These are phyloP conservation scores for Plodia interpunctella DNA, from an alignment of 1,140 invertebrate species.

Conservation along the genomic window DNA sequence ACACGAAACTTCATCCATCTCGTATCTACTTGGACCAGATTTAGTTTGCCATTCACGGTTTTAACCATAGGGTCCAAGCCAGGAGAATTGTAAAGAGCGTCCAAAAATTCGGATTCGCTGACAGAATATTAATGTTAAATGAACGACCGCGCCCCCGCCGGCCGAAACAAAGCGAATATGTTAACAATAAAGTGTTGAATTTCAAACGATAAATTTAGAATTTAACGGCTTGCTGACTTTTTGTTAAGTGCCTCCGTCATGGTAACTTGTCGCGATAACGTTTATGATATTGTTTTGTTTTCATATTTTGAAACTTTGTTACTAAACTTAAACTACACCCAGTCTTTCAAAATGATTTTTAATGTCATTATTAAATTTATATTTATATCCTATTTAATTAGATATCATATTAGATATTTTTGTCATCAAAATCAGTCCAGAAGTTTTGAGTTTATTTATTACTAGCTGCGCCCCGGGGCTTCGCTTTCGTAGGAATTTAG, in stretches of 20 bases:
- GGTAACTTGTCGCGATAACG: conserved; percentile 11
- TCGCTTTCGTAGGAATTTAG: too few species aligned
- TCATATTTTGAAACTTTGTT: background rate
- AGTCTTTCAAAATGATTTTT: background rate
- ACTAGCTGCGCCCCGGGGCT: too few species aligned
- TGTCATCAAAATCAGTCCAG: too few species aligned
- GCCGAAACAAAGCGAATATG: conserved; percentile 43
- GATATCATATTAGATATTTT: too few species aligned
- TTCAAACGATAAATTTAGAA: conserved; percentile 47
- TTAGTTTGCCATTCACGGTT: too few species aligned
- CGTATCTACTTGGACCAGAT: too few species aligned
- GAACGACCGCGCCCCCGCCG: conserved; percentile 37
- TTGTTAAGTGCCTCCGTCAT: conserved; percentile 44
- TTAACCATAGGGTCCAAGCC: background rate
- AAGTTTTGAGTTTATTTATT: too few species aligned
- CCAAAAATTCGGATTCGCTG: conserved; percentile 24
- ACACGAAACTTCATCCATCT: too few species aligned
- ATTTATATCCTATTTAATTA: too few species aligned
- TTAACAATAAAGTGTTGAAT: conserved; percentile 52
- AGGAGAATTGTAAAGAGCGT: background rate
- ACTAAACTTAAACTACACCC: too few species aligned
- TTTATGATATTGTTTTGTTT: background rate
- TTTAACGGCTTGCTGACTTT: conserved; percentile 35
- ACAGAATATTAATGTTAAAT: conserved; percentile 60
- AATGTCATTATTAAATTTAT: too few species aligned